Percentiles rank a stretch among this genome's conserved stretches.
Evolutionary conservation across 1,140 invertebrate species (phyloP).

Genomic region (Musca vetustissima): DNA sequence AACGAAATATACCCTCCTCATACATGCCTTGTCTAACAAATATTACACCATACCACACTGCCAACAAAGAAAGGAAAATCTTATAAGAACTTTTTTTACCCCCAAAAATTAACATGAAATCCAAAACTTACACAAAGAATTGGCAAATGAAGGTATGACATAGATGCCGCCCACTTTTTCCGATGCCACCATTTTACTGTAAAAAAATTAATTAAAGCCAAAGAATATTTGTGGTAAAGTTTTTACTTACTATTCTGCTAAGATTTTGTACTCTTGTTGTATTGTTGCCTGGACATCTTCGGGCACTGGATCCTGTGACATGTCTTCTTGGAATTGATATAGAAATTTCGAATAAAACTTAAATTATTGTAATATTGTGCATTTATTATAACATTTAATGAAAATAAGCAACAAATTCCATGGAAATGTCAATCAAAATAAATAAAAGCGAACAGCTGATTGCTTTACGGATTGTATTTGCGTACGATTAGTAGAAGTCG

Average conservation of each 20-base stretch:
- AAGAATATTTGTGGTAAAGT: not conserved
- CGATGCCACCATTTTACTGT: slow-evolving; percentile 79
- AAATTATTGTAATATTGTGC: too few relatives aligned
- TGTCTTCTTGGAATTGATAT: too few relatives aligned
- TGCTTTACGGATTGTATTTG: too few relatives aligned
- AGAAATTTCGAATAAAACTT: too few relatives aligned
- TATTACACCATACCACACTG: slow-evolving; percentile 92
- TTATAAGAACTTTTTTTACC: too few relatives aligned
- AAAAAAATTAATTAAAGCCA: slow-evolving; percentile 55
- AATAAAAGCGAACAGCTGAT: too few relatives aligned
- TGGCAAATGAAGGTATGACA: slow-evolving; percentile 86
- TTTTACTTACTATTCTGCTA: slow-evolving; percentile 74
- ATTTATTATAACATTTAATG: too few relatives aligned
- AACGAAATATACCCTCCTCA: slow-evolving; percentile 85
- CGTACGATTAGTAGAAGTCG: too few relatives aligned
- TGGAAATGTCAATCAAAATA: too few relatives aligned
- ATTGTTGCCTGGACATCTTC: slow-evolving; percentile 55
- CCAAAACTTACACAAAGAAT: slow-evolving; percentile 68
- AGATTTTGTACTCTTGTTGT: slow-evolving; percentile 74
- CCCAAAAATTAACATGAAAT: too few relatives aligned
- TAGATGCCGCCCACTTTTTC: slow-evolving; percentile 87
- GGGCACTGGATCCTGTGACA: too few relatives aligned
- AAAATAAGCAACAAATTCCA: too few relatives aligned
- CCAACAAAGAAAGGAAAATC: slow-evolving; percentile 56
- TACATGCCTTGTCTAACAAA: slow-evolving; percentile 87